These are phyloP conservation scores for Desoria tigrina DNA, from an alignment of 2,888 invertebrate species.

Conservation along the genomic window DNA sequence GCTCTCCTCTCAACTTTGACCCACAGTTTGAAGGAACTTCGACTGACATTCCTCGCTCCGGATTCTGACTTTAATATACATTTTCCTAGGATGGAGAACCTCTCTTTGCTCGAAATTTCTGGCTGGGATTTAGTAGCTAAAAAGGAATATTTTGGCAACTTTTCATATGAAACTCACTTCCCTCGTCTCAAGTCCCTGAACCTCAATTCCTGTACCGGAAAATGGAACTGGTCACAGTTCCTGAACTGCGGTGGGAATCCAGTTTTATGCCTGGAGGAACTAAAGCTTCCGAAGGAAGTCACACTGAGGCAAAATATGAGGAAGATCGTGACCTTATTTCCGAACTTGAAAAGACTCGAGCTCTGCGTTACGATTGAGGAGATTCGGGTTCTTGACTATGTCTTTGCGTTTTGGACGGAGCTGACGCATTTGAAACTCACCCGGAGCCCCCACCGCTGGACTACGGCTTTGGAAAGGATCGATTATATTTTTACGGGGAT, in stretches of 20 bases:
- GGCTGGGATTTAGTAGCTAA: constrained; percentile 16
- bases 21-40: constrained; percentile 12
- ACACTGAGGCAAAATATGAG: constrained; percentile 12
- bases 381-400: constrained; percentile 17
- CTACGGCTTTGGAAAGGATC: constrained; percentile 26
- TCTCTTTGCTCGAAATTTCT: constrained; percentile 19
- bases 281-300: constrained; percentile 29
- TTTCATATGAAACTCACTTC: constrained; percentile 4
- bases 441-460: constrained; percentile 30
- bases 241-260: constrained; percentile 8
- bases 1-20: constrained; percentile 22
- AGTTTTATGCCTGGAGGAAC: constrained; percentile 17
- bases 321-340: constrained; percentile 10
- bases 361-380: constrained; percentile 21
- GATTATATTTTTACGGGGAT: constrained; percentile 38
- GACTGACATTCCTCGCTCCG: constrained; percentile 23
- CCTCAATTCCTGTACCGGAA: constrained; percentile 23
- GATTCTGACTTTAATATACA: constrained; percentile 20
- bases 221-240: constrained; percentile 27
- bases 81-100: constrained; percentile 27
- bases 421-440: constrained; percentile 20
- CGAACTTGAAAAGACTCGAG: constrained; percentile 26
- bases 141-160: background rate
- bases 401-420: constrained; percentile 24
- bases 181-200: constrained; percentile 22